Evolutionary conservation across 2,888 invertebrate genomes (phyloP), one percentile per base, ranked within the genome.

Genomic region (Drosophila prolongata): DNA sequence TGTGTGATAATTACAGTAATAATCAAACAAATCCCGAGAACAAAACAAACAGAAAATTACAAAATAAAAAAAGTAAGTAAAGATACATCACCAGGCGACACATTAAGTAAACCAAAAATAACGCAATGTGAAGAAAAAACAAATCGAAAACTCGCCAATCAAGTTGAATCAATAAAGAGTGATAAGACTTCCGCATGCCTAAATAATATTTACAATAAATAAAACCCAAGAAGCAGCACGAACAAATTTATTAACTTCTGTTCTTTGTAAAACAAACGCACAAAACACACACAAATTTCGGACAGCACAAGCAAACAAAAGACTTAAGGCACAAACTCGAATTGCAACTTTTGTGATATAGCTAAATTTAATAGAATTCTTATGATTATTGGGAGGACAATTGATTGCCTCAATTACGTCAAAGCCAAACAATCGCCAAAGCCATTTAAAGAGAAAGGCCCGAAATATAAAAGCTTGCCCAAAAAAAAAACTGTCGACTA

Each of bases 131-230:
- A 13, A 44, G 40, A 40, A 37, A 65, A 57, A 54, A 50, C 59
- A 16, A 37, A 66, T 52, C 50, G 30, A 66, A 67, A 80, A 86
- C 81, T 76, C 75, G 80, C 78, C 79, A 71, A 83, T 73, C 81
- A 78, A 75, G 71, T 83, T 78, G 53, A 80, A 64, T 42, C 52
- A 71, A 57, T 50, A 61, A 50, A 47, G 34, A 65, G 55, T 80
- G 87, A 85, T 85, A 87, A 86, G 84, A 86, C 86, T 86, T 86
- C 86, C 86, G 86, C 89, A 84, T 86, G 79, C 83, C 79, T 80
- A 74, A 75, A 71, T 69, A 46, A 80, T 77, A 67, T 86, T 88
- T 88, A 85, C 88, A 84, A 78, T 71, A 71, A 77, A 84, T 76
- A 80, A 74, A 54, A 50, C 50, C 55, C 67, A 64, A 64, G 66